Percentiles rank a stretch among this genome's conserved stretches.
Evolutionary conservation across 2,113 vertebrate genomes (phyloP).

Genomic region (Lophotis ruficrista): DNA sequence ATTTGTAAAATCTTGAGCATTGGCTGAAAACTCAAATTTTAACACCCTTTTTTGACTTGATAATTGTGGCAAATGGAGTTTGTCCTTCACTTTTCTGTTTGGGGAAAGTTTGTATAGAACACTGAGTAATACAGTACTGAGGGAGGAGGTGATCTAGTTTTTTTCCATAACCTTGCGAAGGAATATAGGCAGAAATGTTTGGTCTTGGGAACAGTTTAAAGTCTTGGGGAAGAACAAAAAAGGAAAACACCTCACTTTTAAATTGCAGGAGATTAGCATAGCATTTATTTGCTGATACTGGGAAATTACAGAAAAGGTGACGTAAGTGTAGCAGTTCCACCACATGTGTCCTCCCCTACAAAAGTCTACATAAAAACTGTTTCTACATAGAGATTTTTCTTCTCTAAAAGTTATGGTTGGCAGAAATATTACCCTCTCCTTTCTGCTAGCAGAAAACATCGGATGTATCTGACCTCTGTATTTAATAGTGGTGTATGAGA

Average conservation of each 20-base stretch:
- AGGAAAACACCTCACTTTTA: background rate
- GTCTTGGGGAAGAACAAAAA: rapidly evolving
- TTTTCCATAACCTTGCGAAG: background rate
- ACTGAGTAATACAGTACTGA: background rate
- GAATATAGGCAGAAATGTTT: background rate
- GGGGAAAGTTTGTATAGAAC: background rate
- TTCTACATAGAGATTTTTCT: background rate
- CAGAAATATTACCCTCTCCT: background rate
- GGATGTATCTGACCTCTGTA: background rate
- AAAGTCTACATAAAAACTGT: background rate
- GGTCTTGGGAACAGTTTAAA: background rate
- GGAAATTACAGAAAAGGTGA: background rate
- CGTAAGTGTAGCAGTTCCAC: background rate
- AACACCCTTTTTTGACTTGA: background rate
- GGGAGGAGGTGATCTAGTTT: background rate
- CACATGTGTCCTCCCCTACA: background rate
- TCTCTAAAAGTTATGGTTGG: background rate
- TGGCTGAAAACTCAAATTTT: background rate
- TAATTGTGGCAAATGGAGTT: background rate
- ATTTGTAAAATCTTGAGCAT: background rate
- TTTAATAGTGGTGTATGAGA: background rate
- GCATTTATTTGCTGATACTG: background rate
- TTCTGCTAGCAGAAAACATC: background rate
- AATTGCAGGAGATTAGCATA: background rate
- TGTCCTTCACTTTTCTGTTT: background rate